Evolutionary conservation across 2,888 invertebrate genomes (phyloP), one percentile per base, ranked within the genome.

Genomic region (Himalopsyche anomala): DNA sequence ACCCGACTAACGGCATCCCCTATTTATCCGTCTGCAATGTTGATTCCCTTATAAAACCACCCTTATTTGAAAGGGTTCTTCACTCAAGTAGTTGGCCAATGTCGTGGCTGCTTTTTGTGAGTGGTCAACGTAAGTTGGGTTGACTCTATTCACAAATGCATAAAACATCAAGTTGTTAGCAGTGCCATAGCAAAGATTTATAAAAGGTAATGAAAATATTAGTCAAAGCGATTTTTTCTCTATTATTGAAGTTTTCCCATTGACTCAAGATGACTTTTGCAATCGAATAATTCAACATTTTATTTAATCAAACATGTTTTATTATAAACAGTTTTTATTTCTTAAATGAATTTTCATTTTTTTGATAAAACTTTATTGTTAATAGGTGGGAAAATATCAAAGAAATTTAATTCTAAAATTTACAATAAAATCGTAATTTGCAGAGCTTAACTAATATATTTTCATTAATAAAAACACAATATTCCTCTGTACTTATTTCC

Each of bases 11-110:
- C 51, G 51, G 51, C 28, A 62, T 62, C 62, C 62, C 62, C 62
- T 62, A 62, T 62, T 62, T 62, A 28, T 62, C 62, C 62, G 62
- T 62, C 62, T 62, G 62, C 62, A 51, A 62, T 62, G 62, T 62
- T 62, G 62, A 28, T 62, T 62, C 62, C 62, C 51, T 51, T 51
- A 51, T 51, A 51, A 51, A 51, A 51, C 51, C 62, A 62, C 62
- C 62, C 62, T 62, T 28, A 28, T 62, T 62, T 62, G 62, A 28
- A 62, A 62, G 62, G 62, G 62, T 19, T 62, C 62, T 62, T 28
- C 19, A 62, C 62, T 62, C 62, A 62, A 62, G 62, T 62, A 62
- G 62, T 62, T 62, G 62, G 62, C 62, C 62, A 62, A 62, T 62
- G 62, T 62, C 62, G 28, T 62, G 62, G 28, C 28, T 62, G 62